Evolutionary conservation across 2,797 vertebrate genomes (phyloP).

Genomic region (Tragelaphus oryx): DNA sequence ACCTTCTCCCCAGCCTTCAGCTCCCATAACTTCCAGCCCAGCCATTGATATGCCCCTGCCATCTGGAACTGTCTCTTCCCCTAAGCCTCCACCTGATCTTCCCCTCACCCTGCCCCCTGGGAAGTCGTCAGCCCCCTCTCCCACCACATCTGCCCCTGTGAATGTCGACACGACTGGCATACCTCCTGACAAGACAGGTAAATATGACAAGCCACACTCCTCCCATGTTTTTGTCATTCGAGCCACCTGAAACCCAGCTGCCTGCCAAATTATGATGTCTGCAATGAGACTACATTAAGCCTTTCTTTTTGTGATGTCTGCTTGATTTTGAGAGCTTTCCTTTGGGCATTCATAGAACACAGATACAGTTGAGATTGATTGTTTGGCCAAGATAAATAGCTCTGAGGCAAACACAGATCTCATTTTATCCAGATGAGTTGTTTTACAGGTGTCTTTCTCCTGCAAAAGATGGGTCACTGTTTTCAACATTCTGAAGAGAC

Average conservation of each 20-base stretch:
- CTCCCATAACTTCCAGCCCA: conserved; percentile 36
- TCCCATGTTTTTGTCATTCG: neutral
- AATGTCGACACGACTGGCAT: conserved; percentile 16
- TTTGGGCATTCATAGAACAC: neutral
- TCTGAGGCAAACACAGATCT: neutral
- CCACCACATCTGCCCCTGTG: conserved; percentile 47
- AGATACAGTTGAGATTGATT: neutral
- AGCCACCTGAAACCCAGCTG: neutral
- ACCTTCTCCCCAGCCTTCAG: conserved; percentile 58
- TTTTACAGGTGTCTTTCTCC: conserved; percentile 6
- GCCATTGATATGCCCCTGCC: conserved; percentile 7
- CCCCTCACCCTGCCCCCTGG: conserved; percentile 34
- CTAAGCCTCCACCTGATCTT: neutral
- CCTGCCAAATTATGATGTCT: neutral
- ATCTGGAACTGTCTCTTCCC: conserved; percentile 53
- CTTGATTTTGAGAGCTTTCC: neutral
- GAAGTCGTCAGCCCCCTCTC: conserved; percentile 51
- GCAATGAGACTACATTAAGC: neutral
- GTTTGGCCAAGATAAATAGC: neutral
- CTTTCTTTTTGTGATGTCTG: neutral
- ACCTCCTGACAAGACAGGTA: conserved; percentile 73
- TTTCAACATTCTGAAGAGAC: neutral
- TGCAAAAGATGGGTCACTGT: neutral
- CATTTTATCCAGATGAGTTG: neutral
- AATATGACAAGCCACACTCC: conserved; percentile 47